Percentiles rank a stretch among this genome's conserved stretches.
phyloP scores from a whole-genome alignment of 2,888 invertebrate genomes.

The Andricus curvator region DNA sequence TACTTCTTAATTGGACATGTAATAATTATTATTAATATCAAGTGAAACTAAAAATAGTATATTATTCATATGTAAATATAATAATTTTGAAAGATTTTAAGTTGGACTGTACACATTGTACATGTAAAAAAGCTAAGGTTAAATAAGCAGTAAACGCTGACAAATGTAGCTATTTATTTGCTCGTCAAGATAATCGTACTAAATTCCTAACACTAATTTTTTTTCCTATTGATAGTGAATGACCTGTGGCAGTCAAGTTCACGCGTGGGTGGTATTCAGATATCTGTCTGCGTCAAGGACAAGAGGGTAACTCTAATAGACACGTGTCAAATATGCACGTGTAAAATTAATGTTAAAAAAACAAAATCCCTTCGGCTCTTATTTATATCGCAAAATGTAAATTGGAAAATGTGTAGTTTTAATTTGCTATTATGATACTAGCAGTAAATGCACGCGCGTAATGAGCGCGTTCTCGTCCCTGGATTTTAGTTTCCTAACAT shows the following conservation, averaged over 20 bases:
- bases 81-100: background rate
- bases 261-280: conserved; percentile 27
- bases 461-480: no score
- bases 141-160: background rate
- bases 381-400: background rate
- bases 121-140: background rate
- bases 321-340: conserved; percentile 25
- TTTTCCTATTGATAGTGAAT: conserved; percentile 25
- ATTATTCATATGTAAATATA: background rate
- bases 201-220: background rate
- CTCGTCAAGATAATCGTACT: conserved; percentile 2
- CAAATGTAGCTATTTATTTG: background rate
- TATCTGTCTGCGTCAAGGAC: conserved; percentile 28
- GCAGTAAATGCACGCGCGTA: no score
- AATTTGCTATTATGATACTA: no score
- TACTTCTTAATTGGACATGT: no score
- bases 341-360: background rate
- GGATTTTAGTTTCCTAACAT: no score
- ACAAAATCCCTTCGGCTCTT: background rate
- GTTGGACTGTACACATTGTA: background rate
- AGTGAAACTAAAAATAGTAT: background rate
- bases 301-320: conserved; percentile 21
- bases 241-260: conserved; percentile 25
- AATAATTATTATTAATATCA: background rate
- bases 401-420: no score